Percentiles rank a stretch among this genome's conserved stretches.
These are phyloP conservation scores for Eupsittula cactorum DNA, from an alignment of 2,113 vertebrate genomes.

Conservation along the genomic window DNA sequence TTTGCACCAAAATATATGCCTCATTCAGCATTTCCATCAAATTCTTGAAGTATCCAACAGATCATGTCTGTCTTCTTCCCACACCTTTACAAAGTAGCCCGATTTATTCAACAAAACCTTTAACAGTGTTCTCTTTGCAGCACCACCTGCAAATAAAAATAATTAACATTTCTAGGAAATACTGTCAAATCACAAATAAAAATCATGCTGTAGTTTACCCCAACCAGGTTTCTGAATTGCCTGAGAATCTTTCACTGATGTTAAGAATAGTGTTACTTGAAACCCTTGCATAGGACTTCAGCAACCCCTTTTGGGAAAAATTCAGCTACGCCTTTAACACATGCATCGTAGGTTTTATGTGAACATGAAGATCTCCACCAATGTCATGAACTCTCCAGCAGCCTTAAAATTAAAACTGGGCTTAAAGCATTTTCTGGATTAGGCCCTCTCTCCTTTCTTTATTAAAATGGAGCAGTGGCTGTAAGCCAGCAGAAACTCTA, in stretches of 20 bases:
- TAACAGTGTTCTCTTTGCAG: background rate
- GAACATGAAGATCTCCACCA: background rate
- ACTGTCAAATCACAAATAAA: background rate
- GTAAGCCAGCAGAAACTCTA: constrained; percentile 50
- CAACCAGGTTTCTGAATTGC: background rate
- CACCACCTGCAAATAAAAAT: background rate
- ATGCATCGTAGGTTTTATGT: background rate
- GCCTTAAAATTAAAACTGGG: constrained; percentile 39
- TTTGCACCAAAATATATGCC: background rate
- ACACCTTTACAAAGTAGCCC: background rate
- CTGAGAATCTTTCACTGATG: background rate
- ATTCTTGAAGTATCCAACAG: background rate
- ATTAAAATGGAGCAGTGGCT: constrained; percentile 59
- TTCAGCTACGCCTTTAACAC: background rate
- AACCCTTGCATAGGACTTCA: background rate
- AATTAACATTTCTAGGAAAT: background rate
- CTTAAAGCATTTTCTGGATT: constrained; percentile 10
- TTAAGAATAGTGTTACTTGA: background rate
- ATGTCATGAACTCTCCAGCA: constrained; percentile 18
- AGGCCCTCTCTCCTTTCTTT: constrained; percentile 38
- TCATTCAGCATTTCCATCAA: background rate
- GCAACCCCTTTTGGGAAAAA: background rate
- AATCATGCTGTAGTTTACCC: background rate
- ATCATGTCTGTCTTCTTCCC: background rate
- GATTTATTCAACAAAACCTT: background rate